A percentile compares a stretch with the other conserved stretches of the same genome.
Evolutionary conservation across 1,140 invertebrate species (phyloP).

Genomic region (Bemisia tabaci): DNA sequence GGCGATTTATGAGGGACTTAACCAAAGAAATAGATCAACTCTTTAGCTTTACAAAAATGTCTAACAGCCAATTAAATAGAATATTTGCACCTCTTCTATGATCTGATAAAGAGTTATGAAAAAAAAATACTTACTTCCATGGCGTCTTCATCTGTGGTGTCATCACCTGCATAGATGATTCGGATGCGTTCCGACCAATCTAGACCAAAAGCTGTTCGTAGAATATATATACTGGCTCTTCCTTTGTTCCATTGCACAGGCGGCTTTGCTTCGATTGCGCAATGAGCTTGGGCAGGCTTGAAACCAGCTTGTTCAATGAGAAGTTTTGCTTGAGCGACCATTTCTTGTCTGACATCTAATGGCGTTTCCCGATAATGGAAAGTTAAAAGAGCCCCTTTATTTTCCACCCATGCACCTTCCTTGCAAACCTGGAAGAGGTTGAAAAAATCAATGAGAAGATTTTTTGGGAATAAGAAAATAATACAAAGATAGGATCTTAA

Average conservation of each 20-base stretch:
- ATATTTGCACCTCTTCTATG: too few relatives aligned
- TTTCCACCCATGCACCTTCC: conserved; percentile 84
- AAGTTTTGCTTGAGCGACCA: conserved; percentile 50
- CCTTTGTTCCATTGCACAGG: conserved; percentile 86
- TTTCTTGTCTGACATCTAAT: conserved; percentile 40
- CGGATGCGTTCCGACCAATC: conserved; percentile 83
- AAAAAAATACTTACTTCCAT: conserved; percentile 52
- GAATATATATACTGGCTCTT: conserved; percentile 75
- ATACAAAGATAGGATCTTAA: too few relatives aligned
- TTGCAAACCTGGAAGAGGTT: conserved; percentile 46
- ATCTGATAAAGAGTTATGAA: too few relatives aligned
- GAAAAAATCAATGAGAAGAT: not conserved
- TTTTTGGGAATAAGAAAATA: too few relatives aligned
- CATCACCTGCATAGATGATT: conserved; percentile 82
- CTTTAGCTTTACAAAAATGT: too few relatives aligned
- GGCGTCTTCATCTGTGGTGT: conserved; percentile 80
- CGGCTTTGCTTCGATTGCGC: conserved; percentile 73
- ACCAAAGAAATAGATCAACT: too few relatives aligned
- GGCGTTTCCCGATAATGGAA: conserved; percentile 80
- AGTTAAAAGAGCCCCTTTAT: conserved; percentile 73
- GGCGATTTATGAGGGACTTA: too few relatives aligned
- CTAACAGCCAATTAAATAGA: too few relatives aligned
- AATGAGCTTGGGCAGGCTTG: conserved; percentile 58
- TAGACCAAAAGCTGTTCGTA: conserved; percentile 74
- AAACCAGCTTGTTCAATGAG: conserved; percentile 64